These are phyloP conservation scores for Columba janthina DNA, from an alignment of 2,113 vertebrate species.

Conservation along the genomic window DNA sequence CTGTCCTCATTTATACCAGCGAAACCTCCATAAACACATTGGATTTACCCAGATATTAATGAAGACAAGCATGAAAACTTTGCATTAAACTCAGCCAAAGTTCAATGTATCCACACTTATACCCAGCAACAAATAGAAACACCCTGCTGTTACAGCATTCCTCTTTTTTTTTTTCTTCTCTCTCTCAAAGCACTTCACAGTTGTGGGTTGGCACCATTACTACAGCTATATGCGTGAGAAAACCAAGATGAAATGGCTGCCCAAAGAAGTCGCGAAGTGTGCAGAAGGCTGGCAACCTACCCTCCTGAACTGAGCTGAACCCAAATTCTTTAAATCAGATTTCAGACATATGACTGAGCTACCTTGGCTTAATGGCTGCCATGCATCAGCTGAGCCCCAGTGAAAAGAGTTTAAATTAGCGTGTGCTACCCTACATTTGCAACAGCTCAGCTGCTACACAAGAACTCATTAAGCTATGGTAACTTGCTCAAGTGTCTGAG, in stretches of 20 bases:
- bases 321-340: background rate
- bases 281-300: background rate
- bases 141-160: background rate
- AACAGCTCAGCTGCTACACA: constrained; percentile 51
- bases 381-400: constrained; percentile 45
- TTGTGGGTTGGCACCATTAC: background rate
- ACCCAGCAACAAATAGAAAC: background rate
- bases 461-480: constrained; percentile 56
- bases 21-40: background rate
- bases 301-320: background rate
- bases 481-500: constrained; percentile 51
- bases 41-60: background rate
- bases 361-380: constrained; percentile 14
- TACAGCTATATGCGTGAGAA: background rate
- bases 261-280: background rate
- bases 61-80: background rate
- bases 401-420: constrained; percentile 22
- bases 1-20: background rate
- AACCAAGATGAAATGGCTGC: background rate
- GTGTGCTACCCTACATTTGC: constrained; percentile 40
- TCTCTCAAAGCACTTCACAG: background rate
- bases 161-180: background rate
- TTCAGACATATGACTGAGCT: background rate
- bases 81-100: background rate
- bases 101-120: background rate